Evolutionary conservation across 2,888 invertebrate species (phyloP).

Genomic region (Drosophila gaucha): DNA sequence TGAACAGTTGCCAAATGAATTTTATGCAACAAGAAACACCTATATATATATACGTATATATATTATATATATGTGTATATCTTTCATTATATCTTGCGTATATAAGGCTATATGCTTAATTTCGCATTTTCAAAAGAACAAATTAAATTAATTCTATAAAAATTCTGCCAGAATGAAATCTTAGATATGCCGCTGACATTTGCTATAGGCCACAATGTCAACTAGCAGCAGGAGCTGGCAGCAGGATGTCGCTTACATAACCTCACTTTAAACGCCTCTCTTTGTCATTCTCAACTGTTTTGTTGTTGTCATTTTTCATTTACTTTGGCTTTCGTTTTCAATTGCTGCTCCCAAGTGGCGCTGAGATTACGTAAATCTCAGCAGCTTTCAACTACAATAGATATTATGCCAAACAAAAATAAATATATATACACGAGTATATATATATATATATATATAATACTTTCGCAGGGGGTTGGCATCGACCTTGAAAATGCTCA

Average conservation of each 20-base stretch:
- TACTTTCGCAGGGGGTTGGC: slow-evolving; percentile 43
- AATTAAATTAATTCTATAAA: slow-evolving; percentile 29
- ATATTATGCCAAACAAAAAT: slow-evolving; percentile 27
- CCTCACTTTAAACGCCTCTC: slow-evolving; percentile 8
- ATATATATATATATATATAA: slow-evolving; percentile 4
- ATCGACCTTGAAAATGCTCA: slow-evolving; percentile 65
- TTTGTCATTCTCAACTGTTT: slow-evolving; percentile 14
- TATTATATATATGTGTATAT: slow-evolving; percentile 35
- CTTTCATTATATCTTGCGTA: too few species aligned
- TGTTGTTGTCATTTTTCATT: slow-evolving; percentile 4
- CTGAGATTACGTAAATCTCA: slow-evolving; percentile 66
- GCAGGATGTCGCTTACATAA: slow-evolving; percentile 47
- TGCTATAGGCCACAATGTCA: slow-evolving; percentile 42
- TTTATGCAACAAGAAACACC: slow-evolving; percentile 58
- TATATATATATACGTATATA: slow-evolving; percentile 16
- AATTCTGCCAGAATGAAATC: slow-evolving; percentile 15
- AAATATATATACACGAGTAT: slow-evolving; percentile 3
- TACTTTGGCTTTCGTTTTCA: slow-evolving; percentile 50
- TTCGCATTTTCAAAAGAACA: slow-evolving; percentile 30
- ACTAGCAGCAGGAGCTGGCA: slow-evolving; percentile 19
- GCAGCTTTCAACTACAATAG: slow-evolving; percentile 47
- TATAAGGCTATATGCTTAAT: too few species aligned
- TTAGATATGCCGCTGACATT: slow-evolving; percentile 41
- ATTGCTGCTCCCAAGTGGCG: slow-evolving; percentile 47
- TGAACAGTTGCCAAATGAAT: slow-evolving; percentile 75